Conservation (phyloP, 2,888 invertebrate genomes). For the Fragum fragum region DNA sequence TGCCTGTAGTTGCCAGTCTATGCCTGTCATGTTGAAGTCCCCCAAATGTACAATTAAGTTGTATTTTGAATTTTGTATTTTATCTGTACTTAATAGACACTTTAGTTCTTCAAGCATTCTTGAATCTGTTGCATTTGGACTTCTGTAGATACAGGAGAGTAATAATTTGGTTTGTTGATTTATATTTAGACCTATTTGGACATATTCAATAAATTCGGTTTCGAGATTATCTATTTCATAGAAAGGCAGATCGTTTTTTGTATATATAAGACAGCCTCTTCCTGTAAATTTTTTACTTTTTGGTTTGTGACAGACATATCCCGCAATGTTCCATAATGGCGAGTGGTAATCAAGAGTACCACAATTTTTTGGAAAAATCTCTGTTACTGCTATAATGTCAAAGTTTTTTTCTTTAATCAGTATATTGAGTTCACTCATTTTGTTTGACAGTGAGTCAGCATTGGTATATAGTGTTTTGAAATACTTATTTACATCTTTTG, state of each 20-base stretch:
- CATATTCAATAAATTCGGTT: conserved; percentile 6
- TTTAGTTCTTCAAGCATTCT: conserved; percentile 9
- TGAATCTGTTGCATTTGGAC: conserved; percentile 8
- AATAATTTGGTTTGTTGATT: neutral
- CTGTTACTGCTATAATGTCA: conserved; percentile 13
- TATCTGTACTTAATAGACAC: neutral
- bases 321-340: conserved; percentile 10
- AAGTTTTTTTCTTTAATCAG: neutral
- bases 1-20: neutral
- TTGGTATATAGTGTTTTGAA: conserved; percentile 5
- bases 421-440: neutral
- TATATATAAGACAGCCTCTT: conserved; percentile 12
- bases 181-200: neutral
- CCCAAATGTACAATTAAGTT: conserved; percentile 1
- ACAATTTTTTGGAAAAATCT: conserved; percentile 9
- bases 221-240: neutral
- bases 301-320: conserved; percentile 8
- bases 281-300: neutral
- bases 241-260: conserved; percentile 10
- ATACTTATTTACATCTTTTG: neutral
- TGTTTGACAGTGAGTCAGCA: conserved; percentile 6
- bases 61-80: neutral
- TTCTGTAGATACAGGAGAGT: conserved; percentile 15
- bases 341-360: conserved; percentile 7
- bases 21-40: conserved; percentile 6